Evolutionary conservation across 2,888 invertebrate genomes (phyloP).

Genomic region (Idaea aversata): DNA sequence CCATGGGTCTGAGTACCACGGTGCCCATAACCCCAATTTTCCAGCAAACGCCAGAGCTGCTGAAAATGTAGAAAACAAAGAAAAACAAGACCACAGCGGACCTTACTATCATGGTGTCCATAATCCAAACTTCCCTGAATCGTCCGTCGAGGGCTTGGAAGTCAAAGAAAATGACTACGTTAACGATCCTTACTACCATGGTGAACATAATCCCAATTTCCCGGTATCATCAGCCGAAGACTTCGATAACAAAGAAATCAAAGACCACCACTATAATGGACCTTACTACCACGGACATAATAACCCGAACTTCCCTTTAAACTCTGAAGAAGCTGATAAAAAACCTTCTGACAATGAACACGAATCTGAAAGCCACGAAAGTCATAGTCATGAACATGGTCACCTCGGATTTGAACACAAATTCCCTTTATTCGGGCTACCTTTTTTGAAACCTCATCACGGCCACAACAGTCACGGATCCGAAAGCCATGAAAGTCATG

Average conservation of each 20-base stretch:
- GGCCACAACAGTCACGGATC: conserved; percentile 6
- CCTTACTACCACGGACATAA: conserved; percentile 5
- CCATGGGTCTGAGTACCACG: not conserved
- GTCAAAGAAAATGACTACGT: not conserved
- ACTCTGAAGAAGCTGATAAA: conserved; percentile 9
- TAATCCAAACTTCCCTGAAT: conserved; percentile 2
- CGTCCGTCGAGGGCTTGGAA: not conserved
- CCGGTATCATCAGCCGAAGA: not conserved
- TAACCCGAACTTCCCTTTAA: conserved; percentile 7
- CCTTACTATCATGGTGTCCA: conserved; percentile 2
- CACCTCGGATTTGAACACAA: not conserved
- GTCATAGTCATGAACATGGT: conserved; percentile 4
- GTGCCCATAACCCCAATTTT: not conserved
- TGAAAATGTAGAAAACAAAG: conserved; percentile 9
- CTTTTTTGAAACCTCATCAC: conserved; percentile 10
- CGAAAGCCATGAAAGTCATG: not conserved
- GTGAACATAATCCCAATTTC: too few relatives aligned
- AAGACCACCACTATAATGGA: not conserved
- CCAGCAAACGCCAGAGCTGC: not conserved
- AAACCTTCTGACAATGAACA: not conserved
- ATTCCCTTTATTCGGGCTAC: not conserved
- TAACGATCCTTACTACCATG: not conserved
- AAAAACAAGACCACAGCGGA: not conserved
- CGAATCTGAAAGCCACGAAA: not conserved
- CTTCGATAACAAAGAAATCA: not conserved